Evolutionary conservation across 2,797 vertebrate species (phyloP).

Genomic region (Sebastes elongatus): DNA sequence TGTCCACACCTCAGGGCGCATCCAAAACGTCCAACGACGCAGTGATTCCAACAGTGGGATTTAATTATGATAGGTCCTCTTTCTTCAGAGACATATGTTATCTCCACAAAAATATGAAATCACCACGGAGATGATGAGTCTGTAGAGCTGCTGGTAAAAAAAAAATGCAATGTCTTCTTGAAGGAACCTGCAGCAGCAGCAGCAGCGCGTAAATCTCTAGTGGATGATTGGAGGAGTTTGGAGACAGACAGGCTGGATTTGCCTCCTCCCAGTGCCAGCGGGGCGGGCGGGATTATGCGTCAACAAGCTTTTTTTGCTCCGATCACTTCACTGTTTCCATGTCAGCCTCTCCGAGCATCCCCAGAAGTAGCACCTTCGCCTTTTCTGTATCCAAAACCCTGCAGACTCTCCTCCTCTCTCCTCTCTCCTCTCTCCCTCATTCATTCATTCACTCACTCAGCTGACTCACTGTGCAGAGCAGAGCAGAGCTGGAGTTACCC

Average conservation of each 20-base stretch:
- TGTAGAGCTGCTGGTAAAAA: neutral
- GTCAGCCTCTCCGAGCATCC: conserved; percentile 39
- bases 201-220: conserved; percentile 61
- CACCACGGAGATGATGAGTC: neutral
- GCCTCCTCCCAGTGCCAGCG: conserved; percentile 68
- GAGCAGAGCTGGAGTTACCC: conserved; percentile 49
- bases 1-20: conserved; percentile 59
- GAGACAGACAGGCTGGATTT: conserved; percentile 52
- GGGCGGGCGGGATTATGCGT: conserved; percentile 81
- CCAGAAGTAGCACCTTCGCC: conserved; percentile 11
- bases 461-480: conserved; percentile 70
- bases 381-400: conserved; percentile 21
- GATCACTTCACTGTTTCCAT: conserved; percentile 62
- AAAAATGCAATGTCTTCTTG: neutral
- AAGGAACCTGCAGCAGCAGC: conserved; percentile 39
- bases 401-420: neutral
- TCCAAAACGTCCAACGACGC: conserved; percentile 46
- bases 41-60: conserved; percentile 44
- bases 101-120: neutral
- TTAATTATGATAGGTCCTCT: conserved; percentile 26
- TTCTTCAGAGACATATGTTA: neutral
- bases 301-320: conserved; percentile 68
- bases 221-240: conserved; percentile 77
- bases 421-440: neutral
- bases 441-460: conserved; percentile 46